Conservation (phyloP, 2,888 invertebrate species). For the Drosophila gaucha region DNA sequence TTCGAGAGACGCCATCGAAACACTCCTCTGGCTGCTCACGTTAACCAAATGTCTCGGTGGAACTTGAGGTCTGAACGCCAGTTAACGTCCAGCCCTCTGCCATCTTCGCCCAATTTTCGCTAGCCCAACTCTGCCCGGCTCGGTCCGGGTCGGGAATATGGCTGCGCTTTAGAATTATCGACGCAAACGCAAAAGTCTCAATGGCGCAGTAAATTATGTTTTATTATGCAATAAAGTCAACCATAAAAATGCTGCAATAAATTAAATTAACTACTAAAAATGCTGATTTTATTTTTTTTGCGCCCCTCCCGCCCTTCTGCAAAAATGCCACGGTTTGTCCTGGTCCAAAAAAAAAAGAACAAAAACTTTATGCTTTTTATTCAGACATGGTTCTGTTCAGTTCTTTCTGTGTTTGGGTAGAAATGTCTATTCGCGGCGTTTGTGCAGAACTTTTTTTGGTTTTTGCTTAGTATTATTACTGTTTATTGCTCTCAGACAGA, state of each 20-base stretch:
- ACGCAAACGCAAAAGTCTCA: constrained; percentile 81
- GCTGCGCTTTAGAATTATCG: constrained; percentile 76
- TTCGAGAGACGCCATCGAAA: neutral
- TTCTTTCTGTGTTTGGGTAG: neutral
- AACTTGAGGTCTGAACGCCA: constrained; percentile 20
- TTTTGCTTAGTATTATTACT: constrained; percentile 36
- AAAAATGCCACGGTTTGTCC: constrained; percentile 43
- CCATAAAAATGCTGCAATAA: constrained; percentile 85
- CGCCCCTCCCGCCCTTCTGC: constrained; percentile 44
- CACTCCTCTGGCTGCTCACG: constrained; percentile 6
- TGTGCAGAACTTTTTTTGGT: constrained; percentile 24
- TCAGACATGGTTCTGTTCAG: constrained; percentile 1
- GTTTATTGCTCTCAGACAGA: constrained; percentile 29
- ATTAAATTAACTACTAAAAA: constrained; percentile 85
- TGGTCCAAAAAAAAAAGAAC: constrained; percentile 12
- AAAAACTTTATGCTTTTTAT: constrained; percentile 27
- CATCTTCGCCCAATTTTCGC: neutral
- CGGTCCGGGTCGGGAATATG: constrained; percentile 46
- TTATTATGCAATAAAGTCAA: constrained; percentile 85
- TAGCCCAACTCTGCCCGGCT: neutral
- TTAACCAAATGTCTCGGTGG: constrained; percentile 34
- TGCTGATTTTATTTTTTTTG: constrained; percentile 83
- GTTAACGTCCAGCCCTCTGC: constrained; percentile 5
- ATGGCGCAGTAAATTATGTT: constrained; percentile 85
- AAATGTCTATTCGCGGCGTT: constrained; percentile 39